Evolutionary conservation across 2,888 invertebrate genomes (phyloP), one percentile per base, ranked within the genome.

Genomic region (Euproctis similis): DNA sequence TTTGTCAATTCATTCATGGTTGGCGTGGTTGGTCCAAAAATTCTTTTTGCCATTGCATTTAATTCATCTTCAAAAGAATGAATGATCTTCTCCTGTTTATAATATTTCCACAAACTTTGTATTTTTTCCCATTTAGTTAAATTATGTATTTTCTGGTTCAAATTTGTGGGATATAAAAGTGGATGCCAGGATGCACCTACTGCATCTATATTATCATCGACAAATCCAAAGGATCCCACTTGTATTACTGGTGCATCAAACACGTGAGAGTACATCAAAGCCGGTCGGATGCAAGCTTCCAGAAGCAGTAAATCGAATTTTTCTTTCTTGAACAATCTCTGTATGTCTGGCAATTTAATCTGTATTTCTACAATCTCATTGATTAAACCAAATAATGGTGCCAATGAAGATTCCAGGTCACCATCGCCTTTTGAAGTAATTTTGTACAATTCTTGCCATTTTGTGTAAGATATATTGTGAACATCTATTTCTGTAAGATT

Each of bases 401-500:
- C 7, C 3, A 21, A 3, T 6, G 10, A 21, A 3, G 9, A 2
- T 10, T 4, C 3, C 10, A 21, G 1, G 4, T 9, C 6, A 9
- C 8, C 11, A 10, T 10, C 21, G 2, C 10, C 21, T 10, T 1
- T 21, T 2, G 21, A 21, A 10, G 21, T 21, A 7, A 21, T 10
- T 10, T 10, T 9, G 10, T 21, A 21, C 4, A 21, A 64, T 18
- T 27, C 8, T 17, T 3, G 30, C 48, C 49, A 46, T 7, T 34
- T 31, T 4, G 39, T 23, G 24, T 66, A 63, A 1, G 60, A 56
- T 2, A 59, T 18, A 8, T 62, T 53, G 11, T 68, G 53, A 0
- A 71, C 23, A 9, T 71, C 59, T 1, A 80, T 68, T 53, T 81
- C 74, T 2, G 48, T 68, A 4, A 70, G 45, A 32, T 73, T 77